Evolutionary conservation across 2,797 vertebrate species (phyloP).

Genomic region (Chrosomus eos): DNA sequence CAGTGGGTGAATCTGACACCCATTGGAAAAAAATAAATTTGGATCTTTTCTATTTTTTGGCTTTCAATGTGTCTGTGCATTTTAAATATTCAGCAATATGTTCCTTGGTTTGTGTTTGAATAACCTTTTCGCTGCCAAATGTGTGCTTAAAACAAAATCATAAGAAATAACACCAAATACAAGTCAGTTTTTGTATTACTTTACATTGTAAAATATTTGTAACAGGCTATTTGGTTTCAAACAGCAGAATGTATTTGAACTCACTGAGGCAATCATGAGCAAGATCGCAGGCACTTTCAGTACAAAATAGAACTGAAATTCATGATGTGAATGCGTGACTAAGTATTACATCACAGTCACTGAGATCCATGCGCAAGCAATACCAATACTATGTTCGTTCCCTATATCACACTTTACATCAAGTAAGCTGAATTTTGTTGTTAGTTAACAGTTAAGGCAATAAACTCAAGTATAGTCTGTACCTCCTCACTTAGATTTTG

Average conservation of each 20-base stretch:
- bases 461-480: constrained; percentile 55
- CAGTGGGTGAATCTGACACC: not conserved
- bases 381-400: not conserved
- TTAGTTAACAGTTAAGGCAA: constrained; percentile 68
- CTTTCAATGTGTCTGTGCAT: not conserved
- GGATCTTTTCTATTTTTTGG: not conserved
- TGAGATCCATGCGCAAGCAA: constrained; percentile 61
- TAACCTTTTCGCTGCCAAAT: not conserved
- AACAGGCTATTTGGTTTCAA: constrained; percentile 52
- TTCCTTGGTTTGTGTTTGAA: not conserved
- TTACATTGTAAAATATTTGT: constrained; percentile 37
- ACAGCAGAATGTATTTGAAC: constrained; percentile 52
- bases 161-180: not conserved
- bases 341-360: constrained; percentile 30
- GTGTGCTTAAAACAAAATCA: not conserved
- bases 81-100: not conserved
- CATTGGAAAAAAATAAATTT: not conserved
- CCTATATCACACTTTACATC: constrained; percentile 11
- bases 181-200: constrained; percentile 34
- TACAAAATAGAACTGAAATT: not conserved
- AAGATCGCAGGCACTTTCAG: constrained; percentile 77
- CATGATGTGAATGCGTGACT: constrained; percentile 29
- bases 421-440: constrained; percentile 15
- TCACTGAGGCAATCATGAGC: constrained; percentile 58
- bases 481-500: constrained; percentile 11